A percentile compares a stretch with the other conserved stretches of the same genome.
These are phyloP conservation scores for Syritta pipiens DNA, from an alignment of 2,888 invertebrate species.

Conservation along the genomic window DNA sequence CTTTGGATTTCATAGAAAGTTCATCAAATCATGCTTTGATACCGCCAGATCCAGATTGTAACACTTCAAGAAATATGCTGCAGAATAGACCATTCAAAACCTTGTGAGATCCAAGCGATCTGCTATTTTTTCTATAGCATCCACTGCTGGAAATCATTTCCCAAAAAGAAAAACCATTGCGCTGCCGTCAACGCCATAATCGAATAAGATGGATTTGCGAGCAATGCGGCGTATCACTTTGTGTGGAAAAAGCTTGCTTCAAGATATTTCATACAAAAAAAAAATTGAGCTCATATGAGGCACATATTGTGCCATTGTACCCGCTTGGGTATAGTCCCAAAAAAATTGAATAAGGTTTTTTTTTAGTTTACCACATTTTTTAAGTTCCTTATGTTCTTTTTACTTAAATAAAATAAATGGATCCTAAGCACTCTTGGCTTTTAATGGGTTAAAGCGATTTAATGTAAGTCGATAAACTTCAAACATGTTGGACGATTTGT, in stretches of 20 bases:
- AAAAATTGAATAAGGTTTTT: background rate
- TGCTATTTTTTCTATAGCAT: background rate
- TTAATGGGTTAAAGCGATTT: no score
- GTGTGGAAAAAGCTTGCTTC: background rate
- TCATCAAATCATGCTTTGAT: no score
- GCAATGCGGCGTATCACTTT: background rate
- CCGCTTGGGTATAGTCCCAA: background rate
- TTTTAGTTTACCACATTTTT: no score
- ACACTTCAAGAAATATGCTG: no score
- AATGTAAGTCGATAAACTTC: no score
- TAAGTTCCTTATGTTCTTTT: no score
- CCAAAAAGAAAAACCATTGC: background rate
- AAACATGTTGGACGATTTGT: no score
- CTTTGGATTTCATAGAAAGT: no score
- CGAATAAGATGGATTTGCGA: background rate
- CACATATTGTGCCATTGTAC: background rate
- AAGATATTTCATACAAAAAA: background rate
- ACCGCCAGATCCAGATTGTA: no score
- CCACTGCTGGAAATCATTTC: background rate
- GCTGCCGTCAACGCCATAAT: background rate
- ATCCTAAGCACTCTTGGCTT: no score
- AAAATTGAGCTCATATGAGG: background rate
- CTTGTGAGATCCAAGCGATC: background rate
- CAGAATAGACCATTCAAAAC: no score
- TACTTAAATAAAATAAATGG: no score